Evolutionary conservation across 2,797 vertebrate genomes (phyloP).

Genomic region (Anniella stebbinsi): DNA sequence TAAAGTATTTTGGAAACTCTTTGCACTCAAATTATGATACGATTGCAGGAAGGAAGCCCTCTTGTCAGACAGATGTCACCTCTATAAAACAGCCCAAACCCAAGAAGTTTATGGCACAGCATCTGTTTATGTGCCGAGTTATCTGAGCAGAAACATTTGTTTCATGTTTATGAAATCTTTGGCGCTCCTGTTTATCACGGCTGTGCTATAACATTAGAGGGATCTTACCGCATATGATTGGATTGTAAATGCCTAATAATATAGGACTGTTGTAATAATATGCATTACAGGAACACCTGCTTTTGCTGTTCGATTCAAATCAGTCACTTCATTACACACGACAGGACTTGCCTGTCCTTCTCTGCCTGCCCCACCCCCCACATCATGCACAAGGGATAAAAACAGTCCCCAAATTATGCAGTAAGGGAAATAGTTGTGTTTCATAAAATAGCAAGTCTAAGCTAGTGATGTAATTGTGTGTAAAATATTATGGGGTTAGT

Average conservation of each 20-base stretch:
- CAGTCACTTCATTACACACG: conserved; percentile 39
- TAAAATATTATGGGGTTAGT: conserved; percentile 45
- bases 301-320: conserved; percentile 56
- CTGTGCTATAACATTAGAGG: conserved; percentile 71
- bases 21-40: conserved; percentile 77
- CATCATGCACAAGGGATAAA: conserved; percentile 11
- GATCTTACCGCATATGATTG: conserved; percentile 64
- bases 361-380: neutral
- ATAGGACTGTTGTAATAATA: conserved; percentile 67
- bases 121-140: conserved; percentile 78
- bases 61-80: conserved; percentile 82
- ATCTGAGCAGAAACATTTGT: conserved; percentile 74
- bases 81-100: conserved; percentile 74
- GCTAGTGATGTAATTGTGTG: conserved; percentile 52
- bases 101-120: conserved; percentile 79
- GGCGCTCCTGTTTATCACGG: conserved; percentile 74
- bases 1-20: conserved; percentile 76
- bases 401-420: neutral
- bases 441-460: conserved; percentile 58
- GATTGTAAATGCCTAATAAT: conserved; percentile 76
- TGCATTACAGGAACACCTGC: conserved; percentile 73
- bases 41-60: conserved; percentile 74
- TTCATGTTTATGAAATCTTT: conserved; percentile 75
- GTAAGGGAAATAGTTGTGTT: conserved; percentile 21
- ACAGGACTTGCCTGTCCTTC: neutral